phyloP scores from a whole-genome alignment of 2,797 vertebrate species.

The Prionace glauca region DNA sequence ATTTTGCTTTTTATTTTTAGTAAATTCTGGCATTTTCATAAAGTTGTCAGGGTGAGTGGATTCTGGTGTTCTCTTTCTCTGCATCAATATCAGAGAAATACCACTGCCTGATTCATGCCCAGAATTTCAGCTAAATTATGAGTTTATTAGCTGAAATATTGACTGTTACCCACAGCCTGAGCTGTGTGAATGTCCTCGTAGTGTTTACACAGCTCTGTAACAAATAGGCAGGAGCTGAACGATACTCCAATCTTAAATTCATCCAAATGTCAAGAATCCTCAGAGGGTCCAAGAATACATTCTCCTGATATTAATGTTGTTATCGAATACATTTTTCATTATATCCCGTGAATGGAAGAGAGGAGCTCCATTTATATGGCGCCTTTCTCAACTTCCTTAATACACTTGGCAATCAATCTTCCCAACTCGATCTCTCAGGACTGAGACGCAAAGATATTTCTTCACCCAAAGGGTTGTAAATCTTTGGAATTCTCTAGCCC shows the following conservation, averaged over 20 bases:
- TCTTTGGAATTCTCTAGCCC: too few relatives aligned
- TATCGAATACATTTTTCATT: background rate
- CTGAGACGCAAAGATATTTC: too few relatives aligned
- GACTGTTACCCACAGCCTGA: background rate
- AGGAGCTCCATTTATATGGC: background rate
- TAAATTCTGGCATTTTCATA: background rate
- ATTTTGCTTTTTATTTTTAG: background rate
- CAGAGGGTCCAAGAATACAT: background rate
- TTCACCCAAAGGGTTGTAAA: too few relatives aligned
- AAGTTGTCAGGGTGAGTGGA: background rate
- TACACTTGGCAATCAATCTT: background rate
- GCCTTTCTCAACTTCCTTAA: background rate
- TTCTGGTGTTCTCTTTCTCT: background rate
- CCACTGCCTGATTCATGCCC: background rate
- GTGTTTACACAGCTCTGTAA: background rate
- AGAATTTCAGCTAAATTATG: background rate
- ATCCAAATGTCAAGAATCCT: conserved; percentile 2
- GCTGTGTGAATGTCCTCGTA: background rate
- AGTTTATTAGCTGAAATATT: background rate
- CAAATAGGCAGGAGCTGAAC: background rate
- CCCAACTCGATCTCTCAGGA: too few relatives aligned
- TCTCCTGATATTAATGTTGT: background rate
- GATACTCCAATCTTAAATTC: background rate
- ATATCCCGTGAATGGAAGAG: background rate
- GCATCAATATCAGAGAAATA: background rate